Conservation (phyloP, 2,888 invertebrate genomes). For the Cataglyphis rosenhaueri region DNA sequence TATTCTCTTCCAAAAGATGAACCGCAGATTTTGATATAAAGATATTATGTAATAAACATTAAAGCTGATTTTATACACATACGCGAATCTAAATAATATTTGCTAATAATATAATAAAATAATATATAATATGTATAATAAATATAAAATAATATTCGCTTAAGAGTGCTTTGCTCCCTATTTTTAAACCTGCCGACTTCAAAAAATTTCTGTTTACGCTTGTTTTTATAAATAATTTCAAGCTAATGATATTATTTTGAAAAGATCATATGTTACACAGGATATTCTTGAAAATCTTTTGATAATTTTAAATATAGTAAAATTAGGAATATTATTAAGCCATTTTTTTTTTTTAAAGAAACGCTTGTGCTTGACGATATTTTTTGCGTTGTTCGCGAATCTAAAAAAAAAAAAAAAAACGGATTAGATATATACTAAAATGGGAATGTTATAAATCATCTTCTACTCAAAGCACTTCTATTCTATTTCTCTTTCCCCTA, state of each 20-base stretch:
- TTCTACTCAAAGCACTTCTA: conserved; percentile 9
- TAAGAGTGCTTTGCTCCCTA: not conserved
- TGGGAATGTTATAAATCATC: conserved; percentile 5
- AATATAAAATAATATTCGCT: not conserved
- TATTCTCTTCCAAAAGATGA: not conserved
- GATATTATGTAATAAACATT: conserved; percentile 19
- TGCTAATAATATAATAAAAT: too few relatives aligned
- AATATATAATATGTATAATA: too few relatives aligned
- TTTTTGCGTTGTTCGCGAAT: not conserved
- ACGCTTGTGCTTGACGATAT: not conserved
- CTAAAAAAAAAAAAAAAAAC: not conserved
- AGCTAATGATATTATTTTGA: not conserved
- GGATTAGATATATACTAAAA: not conserved
- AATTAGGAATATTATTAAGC: not conserved
- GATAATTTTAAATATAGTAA: not conserved
- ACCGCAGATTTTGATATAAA: not conserved
- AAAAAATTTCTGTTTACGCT: not conserved
- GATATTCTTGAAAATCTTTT: not conserved
- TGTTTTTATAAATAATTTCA: not conserved
- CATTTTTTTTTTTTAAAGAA: not conserved
- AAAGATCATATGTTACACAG: not conserved
- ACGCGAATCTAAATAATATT: not conserved
- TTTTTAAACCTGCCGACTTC: not conserved
- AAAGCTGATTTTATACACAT: conserved; percentile 5
- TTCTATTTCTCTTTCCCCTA: conserved; percentile 8